These are phyloP conservation scores for Calameuta pallipes DNA, from an alignment of 2,888 invertebrate genomes.

Conservation along the genomic window DNA sequence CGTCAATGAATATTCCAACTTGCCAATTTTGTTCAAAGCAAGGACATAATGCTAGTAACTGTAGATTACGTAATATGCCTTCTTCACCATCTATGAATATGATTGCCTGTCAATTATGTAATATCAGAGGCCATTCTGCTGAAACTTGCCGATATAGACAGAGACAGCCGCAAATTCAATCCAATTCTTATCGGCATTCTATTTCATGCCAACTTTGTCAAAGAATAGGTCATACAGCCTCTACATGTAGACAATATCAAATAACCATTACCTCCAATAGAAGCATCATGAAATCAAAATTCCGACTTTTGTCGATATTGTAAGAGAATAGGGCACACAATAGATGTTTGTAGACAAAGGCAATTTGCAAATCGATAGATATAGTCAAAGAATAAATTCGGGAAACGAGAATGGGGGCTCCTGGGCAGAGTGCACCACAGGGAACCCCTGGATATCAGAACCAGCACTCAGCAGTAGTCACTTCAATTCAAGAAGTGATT, in stretches of 20 bases:
- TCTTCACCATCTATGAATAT: too few species aligned
- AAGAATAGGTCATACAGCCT: slow-evolving; percentile 8
- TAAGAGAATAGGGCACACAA: slow-evolving; percentile 7
- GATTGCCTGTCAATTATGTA: background rate
- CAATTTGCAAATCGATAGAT: background rate
- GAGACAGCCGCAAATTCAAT: background rate
- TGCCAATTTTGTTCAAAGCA: too few species aligned
- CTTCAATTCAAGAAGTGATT: background rate
- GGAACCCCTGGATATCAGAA: background rate
- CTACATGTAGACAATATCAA: background rate
- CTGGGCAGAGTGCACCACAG: background rate
- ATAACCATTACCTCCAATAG: background rate
- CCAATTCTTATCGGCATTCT: background rate
- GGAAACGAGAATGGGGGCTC: background rate
- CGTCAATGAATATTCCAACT: too few species aligned
- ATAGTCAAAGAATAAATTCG: background rate
- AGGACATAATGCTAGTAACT: too few species aligned
- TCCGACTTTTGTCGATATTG: slow-evolving; percentile 5
- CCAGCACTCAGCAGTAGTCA: background rate
- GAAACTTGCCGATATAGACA: background rate
- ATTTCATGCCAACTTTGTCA: slow-evolving; percentile 5
- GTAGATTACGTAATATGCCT: too few species aligned
- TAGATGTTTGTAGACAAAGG: slow-evolving; percentile 2
- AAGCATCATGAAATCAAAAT: background rate
- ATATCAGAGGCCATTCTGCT: background rate